A percentile compares a stretch with the other conserved stretches of the same genome.
phyloP scores from a whole-genome alignment of 2,888 invertebrate genomes.

The Sarcophaga rosellei region DNA sequence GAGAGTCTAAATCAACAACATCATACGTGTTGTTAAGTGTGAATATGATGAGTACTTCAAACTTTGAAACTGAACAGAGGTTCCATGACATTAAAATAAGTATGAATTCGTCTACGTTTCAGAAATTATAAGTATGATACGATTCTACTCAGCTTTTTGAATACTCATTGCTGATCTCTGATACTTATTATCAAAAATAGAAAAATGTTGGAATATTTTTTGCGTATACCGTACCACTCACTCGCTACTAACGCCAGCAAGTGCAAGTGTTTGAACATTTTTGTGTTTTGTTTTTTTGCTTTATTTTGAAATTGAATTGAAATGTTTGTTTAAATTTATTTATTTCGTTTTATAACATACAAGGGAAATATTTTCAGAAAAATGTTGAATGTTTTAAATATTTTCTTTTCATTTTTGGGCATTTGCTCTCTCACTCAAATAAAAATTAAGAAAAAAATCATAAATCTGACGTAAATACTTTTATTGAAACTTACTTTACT shows the following conservation, averaged over 20 bases:
- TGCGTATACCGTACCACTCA: not conserved
- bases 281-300: not conserved
- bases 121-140: too few relatives aligned
- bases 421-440: conserved; percentile 18
- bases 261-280: conserved; percentile 14
- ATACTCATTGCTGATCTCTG: too few relatives aligned
- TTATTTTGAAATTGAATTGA: not conserved
- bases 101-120: too few relatives aligned
- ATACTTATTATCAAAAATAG: too few relatives aligned
- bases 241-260: not conserved
- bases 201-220: too few relatives aligned
- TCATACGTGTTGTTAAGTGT: too few relatives aligned
- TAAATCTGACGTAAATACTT: conserved; percentile 46
- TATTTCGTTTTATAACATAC: not conserved
- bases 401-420: not conserved
- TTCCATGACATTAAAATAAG: too few relatives aligned
- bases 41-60: too few relatives aligned
- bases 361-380: not conserved
- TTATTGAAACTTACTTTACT: conserved; percentile 14
- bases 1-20: too few relatives aligned
- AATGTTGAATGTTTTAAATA: conserved; percentile 24
- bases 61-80: too few relatives aligned
- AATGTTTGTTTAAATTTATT: conserved; percentile 1
- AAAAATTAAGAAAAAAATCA: conserved; percentile 8
- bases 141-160: too few relatives aligned